A percentile compares a stretch with the other conserved stretches of the same genome.
phyloP scores from a whole-genome alignment of 2,113 vertebrate genomes.

The Oncorhynchus keta region DNA sequence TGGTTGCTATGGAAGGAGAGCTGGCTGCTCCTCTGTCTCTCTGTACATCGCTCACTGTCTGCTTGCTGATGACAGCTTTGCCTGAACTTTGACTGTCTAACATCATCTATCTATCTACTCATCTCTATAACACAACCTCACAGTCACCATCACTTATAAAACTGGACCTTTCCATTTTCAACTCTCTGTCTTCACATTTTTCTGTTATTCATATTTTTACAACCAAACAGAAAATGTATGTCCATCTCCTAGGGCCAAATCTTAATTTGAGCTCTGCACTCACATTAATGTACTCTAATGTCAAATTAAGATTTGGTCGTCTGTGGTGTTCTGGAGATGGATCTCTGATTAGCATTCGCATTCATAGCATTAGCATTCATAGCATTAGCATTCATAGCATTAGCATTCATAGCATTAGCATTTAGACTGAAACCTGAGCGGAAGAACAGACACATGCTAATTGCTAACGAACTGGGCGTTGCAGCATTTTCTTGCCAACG shows the following conservation, averaged over 20 bases:
- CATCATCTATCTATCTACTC: not conserved
- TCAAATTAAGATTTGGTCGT: not conserved
- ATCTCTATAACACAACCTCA: not conserved
- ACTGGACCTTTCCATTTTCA: not conserved
- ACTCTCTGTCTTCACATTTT: constrained; percentile 13
- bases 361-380: not conserved
- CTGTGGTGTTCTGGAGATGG: constrained; percentile 37
- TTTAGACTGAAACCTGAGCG: not conserved
- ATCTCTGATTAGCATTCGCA: constrained; percentile 39
- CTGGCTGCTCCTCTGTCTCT: constrained; percentile 1
- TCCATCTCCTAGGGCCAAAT: too few species aligned
- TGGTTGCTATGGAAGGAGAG: not conserved
- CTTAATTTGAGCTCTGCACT: too few species aligned
- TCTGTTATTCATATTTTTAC: not conserved
- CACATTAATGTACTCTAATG: not conserved
- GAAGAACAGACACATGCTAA: not conserved
- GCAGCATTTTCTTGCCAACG: not conserved
- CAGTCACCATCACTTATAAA: not conserved
- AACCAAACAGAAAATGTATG: not conserved
- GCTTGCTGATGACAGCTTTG: not conserved
- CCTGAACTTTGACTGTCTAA: not conserved
- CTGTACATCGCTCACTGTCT: not conserved
- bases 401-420: constrained; percentile 26
- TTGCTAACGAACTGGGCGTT: not conserved
- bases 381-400: constrained; percentile 38